Conservation (phyloP, 2,888 invertebrate genomes). For the Eumerus sabulonum region DNA sequence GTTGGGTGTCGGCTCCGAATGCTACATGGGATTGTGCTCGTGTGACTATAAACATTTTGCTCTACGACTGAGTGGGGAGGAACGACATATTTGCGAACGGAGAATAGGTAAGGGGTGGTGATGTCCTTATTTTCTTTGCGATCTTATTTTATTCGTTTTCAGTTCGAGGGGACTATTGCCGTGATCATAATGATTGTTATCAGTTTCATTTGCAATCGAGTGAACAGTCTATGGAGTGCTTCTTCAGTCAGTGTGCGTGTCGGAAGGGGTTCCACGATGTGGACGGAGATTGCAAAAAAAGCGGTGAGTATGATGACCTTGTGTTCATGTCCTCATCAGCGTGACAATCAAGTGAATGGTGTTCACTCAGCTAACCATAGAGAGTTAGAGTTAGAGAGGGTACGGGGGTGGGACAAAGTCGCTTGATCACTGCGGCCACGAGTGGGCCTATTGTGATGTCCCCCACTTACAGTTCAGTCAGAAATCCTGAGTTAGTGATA, state of each 20-base stretch:
- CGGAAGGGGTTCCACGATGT: slow-evolving; percentile 55
- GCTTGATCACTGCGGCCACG: no score
- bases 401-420: no score
- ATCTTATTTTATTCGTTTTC: not conserved
- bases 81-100: slow-evolving; percentile 43
- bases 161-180: slow-evolving; percentile 71
- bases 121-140: not conserved
- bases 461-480: no score
- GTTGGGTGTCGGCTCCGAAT: slow-evolving; percentile 70
- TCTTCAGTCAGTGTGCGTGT: slow-evolving; percentile 72
- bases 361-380: no score
- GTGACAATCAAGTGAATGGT: no score
- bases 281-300: slow-evolving; percentile 53
- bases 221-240: slow-evolving; percentile 71
- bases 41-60: slow-evolving; percentile 70
- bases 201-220: slow-evolving; percentile 60
- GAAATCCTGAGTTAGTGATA: no score
- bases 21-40: slow-evolving; percentile 69
- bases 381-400: no score
- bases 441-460: no score
- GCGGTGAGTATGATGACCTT: slow-evolving; percentile 25
- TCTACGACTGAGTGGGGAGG: slow-evolving; percentile 25
- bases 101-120: slow-evolving; percentile 45
- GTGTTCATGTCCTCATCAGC: no score
- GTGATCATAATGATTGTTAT: slow-evolving; percentile 70